phyloP scores from a whole-genome alignment of 2,888 invertebrate genomes.

The Athalia rosae region DNA sequence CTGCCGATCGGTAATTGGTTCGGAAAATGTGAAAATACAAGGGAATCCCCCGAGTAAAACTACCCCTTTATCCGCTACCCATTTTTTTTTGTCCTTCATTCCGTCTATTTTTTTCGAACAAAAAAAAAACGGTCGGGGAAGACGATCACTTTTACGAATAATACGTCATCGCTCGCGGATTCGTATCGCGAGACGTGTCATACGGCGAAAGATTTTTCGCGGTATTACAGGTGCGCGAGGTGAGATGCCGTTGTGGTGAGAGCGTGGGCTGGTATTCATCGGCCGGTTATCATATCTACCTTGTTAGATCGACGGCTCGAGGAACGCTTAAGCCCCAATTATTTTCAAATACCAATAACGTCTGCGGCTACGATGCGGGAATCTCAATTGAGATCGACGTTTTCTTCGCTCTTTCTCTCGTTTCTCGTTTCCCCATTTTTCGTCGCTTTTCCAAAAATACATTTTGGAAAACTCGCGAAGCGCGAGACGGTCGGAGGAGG shows the following conservation, averaged over 20 bases:
- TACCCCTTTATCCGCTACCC: background rate
- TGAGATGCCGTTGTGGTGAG: background rate
- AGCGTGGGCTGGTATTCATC: background rate
- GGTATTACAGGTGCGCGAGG: background rate
- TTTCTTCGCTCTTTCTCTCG: background rate
- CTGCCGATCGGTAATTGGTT: slow-evolving; percentile 25
- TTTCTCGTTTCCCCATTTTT: background rate
- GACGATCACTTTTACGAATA: background rate
- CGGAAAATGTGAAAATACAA: slow-evolving; percentile 2
- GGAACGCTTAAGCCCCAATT: slow-evolving; percentile 57
- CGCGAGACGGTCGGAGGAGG: no score
- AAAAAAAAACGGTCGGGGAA: background rate
- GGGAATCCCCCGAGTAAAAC: background rate
- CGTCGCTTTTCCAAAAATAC: background rate
- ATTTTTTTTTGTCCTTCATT: background rate
- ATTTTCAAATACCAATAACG: slow-evolving; percentile 43
- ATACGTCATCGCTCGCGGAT: background rate
- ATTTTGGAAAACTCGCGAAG: no score
- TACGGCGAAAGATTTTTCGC: background rate
- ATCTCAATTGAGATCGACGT: background rate
- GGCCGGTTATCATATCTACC: background rate
- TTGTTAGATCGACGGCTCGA: slow-evolving; percentile 37
- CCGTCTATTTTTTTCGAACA: background rate
- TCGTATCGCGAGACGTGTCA: slow-evolving; percentile 23
- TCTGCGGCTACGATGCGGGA: background rate